phyloP scores from a whole-genome alignment of 1,140 invertebrate species.

The Pygmarrhopalites habei region DNA sequence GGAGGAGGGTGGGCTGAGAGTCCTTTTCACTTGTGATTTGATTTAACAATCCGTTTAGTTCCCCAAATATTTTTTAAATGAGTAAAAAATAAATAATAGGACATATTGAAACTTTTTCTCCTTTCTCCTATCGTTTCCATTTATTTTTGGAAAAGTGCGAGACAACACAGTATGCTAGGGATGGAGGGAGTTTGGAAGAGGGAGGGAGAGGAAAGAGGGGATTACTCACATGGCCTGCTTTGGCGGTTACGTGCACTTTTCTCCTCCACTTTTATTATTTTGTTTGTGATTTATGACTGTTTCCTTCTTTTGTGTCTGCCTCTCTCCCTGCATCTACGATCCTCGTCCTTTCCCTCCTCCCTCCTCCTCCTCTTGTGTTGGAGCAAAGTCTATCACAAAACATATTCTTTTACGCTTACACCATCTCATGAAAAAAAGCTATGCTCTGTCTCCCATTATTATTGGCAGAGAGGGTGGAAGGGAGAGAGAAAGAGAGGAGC shows the following conservation, averaged over 20 bases:
- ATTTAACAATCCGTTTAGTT: no score
- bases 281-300: slow-evolving; percentile 2
- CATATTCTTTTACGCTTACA: no score
- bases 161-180: neutral
- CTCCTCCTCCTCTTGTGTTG: neutral
- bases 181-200: neutral
- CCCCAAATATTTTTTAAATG: neutral
- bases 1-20: no score
- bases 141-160: neutral
- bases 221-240: neutral
- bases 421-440: no score
- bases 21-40: no score
- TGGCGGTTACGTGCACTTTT: neutral
- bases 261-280: neutral
- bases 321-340: neutral
- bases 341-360: neutral
- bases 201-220: neutral
- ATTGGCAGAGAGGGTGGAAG: no score
- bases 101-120: no score
- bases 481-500: no score
- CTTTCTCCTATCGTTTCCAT: no score
- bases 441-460: no score
- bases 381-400: no score
- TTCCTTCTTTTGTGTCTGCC: neutral
- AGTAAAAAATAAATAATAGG: neutral